Conservation (phyloP, 2,113 vertebrate genomes). For the Mormyrus iriodes region DNA sequence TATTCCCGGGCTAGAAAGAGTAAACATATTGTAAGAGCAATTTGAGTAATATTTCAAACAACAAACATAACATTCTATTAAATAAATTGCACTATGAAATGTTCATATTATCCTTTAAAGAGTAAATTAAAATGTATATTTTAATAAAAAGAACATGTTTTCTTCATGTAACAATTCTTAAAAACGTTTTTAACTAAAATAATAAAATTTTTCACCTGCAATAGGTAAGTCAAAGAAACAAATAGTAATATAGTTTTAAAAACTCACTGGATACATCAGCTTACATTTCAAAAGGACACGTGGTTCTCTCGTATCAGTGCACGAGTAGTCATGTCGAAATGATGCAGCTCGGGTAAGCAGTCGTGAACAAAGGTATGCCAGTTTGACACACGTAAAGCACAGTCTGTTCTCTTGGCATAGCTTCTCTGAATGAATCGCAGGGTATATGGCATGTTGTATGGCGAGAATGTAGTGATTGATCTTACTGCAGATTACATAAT, state of each 20-base stretch:
- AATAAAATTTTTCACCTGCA: background rate
- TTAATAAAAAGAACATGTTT: background rate
- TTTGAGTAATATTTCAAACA: background rate
- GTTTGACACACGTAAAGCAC: background rate
- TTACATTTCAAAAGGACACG: conserved; percentile 48
- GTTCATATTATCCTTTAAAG: background rate
- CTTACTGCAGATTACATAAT: conserved; percentile 56
- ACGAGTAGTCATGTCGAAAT: conserved; percentile 30
- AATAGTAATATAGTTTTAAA: background rate
- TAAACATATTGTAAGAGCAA: background rate
- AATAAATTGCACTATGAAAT: background rate
- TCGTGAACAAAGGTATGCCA: background rate
- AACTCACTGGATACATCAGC: conserved; percentile 27
- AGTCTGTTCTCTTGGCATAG: background rate
- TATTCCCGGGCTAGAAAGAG: conserved; percentile 18
- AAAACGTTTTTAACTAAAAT: background rate
- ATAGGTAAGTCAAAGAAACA: background rate
- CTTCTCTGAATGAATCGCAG: conserved; percentile 28
- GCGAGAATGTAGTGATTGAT: conserved; percentile 66
- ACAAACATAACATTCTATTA: background rate
- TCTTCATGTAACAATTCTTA: background rate
- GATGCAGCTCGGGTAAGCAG: conserved; percentile 13
- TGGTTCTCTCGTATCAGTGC: conserved; percentile 31
- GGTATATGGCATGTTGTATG: conserved; percentile 53
- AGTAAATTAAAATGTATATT: background rate